phyloP scores from a whole-genome alignment of 2,888 invertebrate species.

The Ectropis crepuscularia region DNA sequence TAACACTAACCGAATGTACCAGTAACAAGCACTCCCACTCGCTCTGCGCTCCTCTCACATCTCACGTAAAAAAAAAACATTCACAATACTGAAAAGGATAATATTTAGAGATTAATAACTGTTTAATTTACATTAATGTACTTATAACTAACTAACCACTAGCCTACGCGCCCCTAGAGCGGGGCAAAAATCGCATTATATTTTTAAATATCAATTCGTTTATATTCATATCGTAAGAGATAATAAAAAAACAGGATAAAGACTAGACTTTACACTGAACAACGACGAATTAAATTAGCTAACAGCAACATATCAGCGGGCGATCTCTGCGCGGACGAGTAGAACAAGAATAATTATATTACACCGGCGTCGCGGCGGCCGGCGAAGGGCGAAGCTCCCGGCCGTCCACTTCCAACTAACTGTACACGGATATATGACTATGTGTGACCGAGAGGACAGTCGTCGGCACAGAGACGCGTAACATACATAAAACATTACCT shows the following conservation, averaged over 20 bases:
- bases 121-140: conserved; percentile 81
- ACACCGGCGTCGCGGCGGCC: conserved; percentile 30
- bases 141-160: conserved; percentile 82
- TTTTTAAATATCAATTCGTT: conserved; percentile 81
- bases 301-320: conserved; percentile 74
- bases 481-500: conserved; percentile 72
- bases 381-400: background rate
- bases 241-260: conserved; percentile 82
- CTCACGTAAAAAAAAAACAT: conserved; percentile 72
- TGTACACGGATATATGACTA: conserved; percentile 55
- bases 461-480: conserved; percentile 60
- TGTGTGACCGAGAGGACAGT: conserved; percentile 51
- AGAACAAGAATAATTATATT: conserved; percentile 39
- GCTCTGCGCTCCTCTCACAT: conserved; percentile 46
- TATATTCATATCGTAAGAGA: conserved; percentile 79
- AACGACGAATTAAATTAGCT: conserved; percentile 78
- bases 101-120: conserved; percentile 78
- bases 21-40: conserved; percentile 64
- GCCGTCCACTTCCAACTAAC: conserved; percentile 46
- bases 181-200: conserved; percentile 73
- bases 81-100: conserved; percentile 84
- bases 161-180: conserved; percentile 69
- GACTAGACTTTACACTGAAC: conserved; percentile 86
- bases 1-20: conserved; percentile 83
- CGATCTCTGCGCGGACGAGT: conserved; percentile 55